These are phyloP conservation scores for Acipenser oxyrinchus DNA, from an alignment of 2,797 vertebrate genomes.

Conservation along the genomic window DNA sequence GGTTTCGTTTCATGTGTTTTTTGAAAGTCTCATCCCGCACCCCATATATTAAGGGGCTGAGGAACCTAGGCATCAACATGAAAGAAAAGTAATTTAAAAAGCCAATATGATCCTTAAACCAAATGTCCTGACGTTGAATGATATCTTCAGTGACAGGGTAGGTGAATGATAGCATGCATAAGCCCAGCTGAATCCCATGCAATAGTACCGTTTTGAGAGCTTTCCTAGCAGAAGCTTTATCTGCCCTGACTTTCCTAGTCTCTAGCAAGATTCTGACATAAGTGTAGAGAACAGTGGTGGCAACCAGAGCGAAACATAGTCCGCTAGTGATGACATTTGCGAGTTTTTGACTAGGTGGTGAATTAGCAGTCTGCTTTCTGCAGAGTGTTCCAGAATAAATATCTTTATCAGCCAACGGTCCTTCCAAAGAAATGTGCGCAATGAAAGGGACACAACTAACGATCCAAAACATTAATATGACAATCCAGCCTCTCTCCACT, in stretches of 20 bases:
- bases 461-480: conserved; percentile 45
- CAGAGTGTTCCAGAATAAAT: conserved; percentile 37
- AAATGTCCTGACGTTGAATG: conserved; percentile 23
- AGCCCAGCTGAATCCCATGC: conserved; percentile 58
- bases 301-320: conserved; percentile 50
- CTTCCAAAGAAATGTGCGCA: conserved; percentile 31
- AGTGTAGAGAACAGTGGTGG: conserved; percentile 54
- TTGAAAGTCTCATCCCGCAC: conserved; percentile 52
- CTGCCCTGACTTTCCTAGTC: conserved; percentile 48
- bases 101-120: conserved; percentile 37
- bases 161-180: conserved; percentile 54
- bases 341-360: conserved; percentile 39
- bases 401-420: conserved; percentile 19
- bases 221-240: conserved; percentile 46
- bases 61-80: conserved; percentile 50
- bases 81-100: conserved; percentile 55
- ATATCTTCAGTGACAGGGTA: conserved; percentile 44
- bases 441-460: conserved; percentile 35
- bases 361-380: conserved; percentile 19
- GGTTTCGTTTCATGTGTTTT: conserved; percentile 28
- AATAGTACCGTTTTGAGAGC: conserved; percentile 62
- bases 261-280: conserved; percentile 59
- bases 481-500: conserved; percentile 52
- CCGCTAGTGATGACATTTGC: conserved; percentile 36
- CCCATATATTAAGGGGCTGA: conserved; percentile 60